Evolutionary conservation across 2,113 vertebrate genomes (phyloP), one percentile per base, ranked within the genome.

Genomic region (Eublepharis macularius): DNA sequence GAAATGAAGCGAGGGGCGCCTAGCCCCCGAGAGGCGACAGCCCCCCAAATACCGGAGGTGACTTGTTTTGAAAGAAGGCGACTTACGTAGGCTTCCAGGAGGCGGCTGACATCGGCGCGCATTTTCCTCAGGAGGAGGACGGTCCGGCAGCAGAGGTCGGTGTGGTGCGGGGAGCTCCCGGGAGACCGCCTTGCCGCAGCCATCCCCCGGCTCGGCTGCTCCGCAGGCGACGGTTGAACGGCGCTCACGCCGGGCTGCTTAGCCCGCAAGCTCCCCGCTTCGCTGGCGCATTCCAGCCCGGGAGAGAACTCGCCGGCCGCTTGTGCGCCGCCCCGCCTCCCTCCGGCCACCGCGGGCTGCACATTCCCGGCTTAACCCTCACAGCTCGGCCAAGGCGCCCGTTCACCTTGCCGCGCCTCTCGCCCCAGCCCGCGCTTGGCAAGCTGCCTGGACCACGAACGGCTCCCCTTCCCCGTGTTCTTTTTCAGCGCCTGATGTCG

Each of bases 121-220:
- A 97, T 97, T 95, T 96, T 97, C 74, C 96, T 91, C 0, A 95
- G 96, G 76, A 97, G 94, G 87, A 94, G 95, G 86, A 97, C 93
- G 57, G 94, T 94, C 2, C 91, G 94, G 90, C 86, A 93, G 73
- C 95, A 96, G 45, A 96, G 92, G 90, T 95, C 95, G 57, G 57
- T 24, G 0, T 57, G 90, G 74, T 54, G 90, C 29, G 14, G 94
- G 73, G 93, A 91, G 76, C 90, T 19, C 1, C 41, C 29, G 0
- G 92, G 85, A 45, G 93, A n/a, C 57, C 72, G 89, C 75, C 92
- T 94, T 43, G 94, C 75, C 0, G 92, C 93, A 76, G 96, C 96
- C 96, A 96, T 96, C 87, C 57, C 51, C 69, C 75, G 36, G 81
- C 47, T 82, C 86, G 39, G 76, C 89, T 29, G 86, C 76, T 91